phyloP scores from a whole-genome alignment of 2,888 invertebrate species.

The Aspidapion aeneum region DNA sequence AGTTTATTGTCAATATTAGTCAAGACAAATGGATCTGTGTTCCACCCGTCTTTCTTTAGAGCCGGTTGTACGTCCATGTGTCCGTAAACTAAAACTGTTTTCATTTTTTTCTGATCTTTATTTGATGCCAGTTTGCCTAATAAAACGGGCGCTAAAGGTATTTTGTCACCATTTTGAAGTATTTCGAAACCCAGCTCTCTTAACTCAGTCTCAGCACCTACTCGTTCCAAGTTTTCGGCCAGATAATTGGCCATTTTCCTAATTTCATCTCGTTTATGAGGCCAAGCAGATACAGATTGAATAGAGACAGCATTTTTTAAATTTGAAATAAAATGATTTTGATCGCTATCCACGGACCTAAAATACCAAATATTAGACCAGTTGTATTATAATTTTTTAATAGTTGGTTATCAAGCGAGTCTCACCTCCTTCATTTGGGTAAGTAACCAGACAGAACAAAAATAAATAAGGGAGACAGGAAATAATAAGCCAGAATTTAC shows the following conservation, averaged over 20 bases:
- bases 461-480: too few relatives aligned
- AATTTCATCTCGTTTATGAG: slow-evolving; percentile 73
- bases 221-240: slow-evolving; percentile 57
- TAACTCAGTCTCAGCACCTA: slow-evolving; percentile 29
- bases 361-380: too few relatives aligned
- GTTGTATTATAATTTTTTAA: too few relatives aligned
- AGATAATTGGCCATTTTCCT: slow-evolving; percentile 62
- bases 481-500: too few relatives aligned
- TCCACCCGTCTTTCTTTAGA: slow-evolving; percentile 88
- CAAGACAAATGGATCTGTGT: slow-evolving; percentile 88
- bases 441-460: too few relatives aligned
- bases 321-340: slow-evolving; percentile 71
- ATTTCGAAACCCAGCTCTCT: slow-evolving; percentile 66
- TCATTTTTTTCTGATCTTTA: slow-evolving; percentile 78
- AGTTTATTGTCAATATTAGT: slow-evolving; percentile 84
- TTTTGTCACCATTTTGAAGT: slow-evolving; percentile 64
- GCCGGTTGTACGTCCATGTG: slow-evolving; percentile 99
- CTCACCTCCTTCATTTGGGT: too few relatives aligned
- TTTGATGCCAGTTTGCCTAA: slow-evolving; percentile 78
- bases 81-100: slow-evolving; percentile 92
- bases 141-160: slow-evolving; percentile 82
- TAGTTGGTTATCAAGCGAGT: too few relatives aligned
- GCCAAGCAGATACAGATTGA: slow-evolving; percentile 87
- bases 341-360: too few relatives aligned
- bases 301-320: slow-evolving; percentile 84